Evolutionary conservation across 2,888 invertebrate genomes (phyloP).

Genomic region (Teleogryllus oceanicus): DNA sequence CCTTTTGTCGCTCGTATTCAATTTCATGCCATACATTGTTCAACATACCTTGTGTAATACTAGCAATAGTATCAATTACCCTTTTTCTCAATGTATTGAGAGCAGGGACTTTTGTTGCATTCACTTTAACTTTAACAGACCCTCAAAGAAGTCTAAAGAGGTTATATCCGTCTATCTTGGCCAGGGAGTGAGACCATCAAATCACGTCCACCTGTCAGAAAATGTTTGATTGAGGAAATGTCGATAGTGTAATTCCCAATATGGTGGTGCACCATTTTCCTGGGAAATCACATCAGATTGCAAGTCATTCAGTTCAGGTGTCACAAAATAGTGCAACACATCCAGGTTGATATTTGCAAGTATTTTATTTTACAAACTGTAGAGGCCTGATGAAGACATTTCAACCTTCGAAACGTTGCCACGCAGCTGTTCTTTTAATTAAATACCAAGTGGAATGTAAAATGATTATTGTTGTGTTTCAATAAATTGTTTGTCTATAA

Average conservation of each 20-base stretch:
- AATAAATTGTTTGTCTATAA: no score
- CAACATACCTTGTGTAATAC: background rate
- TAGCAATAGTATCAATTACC: background rate
- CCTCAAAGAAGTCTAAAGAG: background rate
- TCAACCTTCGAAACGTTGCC: no score
- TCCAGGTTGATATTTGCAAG: background rate
- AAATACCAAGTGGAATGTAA: no score
- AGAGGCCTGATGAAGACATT: no score
- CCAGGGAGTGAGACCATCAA: background rate
- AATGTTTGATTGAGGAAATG: slow-evolving; percentile 21
- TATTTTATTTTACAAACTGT: no score
- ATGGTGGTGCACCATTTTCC: background rate
- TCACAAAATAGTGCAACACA: background rate
- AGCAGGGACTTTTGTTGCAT: background rate
- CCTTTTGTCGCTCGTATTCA: background rate
- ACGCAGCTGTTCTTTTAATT: no score
- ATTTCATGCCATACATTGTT: background rate
- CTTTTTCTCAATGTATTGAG: background rate
- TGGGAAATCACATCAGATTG: background rate
- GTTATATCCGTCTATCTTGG: slow-evolving; percentile 19
- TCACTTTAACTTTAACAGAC: slow-evolving; percentile 4
- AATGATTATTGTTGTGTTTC: no score
- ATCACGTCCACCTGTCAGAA: background rate
- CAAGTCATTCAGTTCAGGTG: background rate
- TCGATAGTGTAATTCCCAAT: background rate